Evolutionary conservation across 2,113 vertebrate species (phyloP).

Genomic region (Raja brachyura): DNA sequence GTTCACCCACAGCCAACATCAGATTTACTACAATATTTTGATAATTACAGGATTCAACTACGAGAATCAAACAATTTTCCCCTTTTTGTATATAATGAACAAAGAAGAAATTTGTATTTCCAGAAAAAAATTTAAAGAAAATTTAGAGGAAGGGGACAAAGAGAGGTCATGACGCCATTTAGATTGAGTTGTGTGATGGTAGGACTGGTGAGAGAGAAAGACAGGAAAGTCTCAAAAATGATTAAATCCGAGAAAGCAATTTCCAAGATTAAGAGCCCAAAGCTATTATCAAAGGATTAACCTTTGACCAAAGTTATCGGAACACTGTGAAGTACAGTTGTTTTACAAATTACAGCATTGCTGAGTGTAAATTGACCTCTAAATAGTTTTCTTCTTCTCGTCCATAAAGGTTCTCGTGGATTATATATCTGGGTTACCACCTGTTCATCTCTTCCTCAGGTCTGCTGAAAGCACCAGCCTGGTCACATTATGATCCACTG

Average conservation of each 20-base stretch:
- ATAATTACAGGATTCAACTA: not conserved
- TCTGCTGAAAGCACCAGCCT: not conserved
- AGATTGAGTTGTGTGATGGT: not conserved
- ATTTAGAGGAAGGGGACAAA: not conserved
- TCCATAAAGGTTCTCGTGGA: not conserved
- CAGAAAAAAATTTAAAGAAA: not conserved
- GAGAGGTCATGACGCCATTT: not conserved
- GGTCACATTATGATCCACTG: not conserved
- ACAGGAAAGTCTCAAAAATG: not conserved
- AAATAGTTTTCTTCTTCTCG: too few relatives aligned
- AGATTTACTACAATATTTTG: not conserved
- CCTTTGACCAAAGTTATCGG: not conserved
- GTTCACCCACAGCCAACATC: not conserved
- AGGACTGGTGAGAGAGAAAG: not conserved
- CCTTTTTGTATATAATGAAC: not conserved
- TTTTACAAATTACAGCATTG: not conserved
- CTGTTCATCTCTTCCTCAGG: not conserved
- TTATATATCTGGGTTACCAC: not conserved
- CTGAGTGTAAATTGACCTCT: not conserved
- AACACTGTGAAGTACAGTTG: not conserved
- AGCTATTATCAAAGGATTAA: not conserved
- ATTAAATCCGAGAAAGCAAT: not conserved
- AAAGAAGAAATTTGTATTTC: not conserved
- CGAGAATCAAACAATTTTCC: not conserved
- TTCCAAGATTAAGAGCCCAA: not conserved